Evolutionary conservation across 2,888 invertebrate genomes (phyloP), one percentile per base, ranked within the genome.

Genomic region (Drosophila helvetica): DNA sequence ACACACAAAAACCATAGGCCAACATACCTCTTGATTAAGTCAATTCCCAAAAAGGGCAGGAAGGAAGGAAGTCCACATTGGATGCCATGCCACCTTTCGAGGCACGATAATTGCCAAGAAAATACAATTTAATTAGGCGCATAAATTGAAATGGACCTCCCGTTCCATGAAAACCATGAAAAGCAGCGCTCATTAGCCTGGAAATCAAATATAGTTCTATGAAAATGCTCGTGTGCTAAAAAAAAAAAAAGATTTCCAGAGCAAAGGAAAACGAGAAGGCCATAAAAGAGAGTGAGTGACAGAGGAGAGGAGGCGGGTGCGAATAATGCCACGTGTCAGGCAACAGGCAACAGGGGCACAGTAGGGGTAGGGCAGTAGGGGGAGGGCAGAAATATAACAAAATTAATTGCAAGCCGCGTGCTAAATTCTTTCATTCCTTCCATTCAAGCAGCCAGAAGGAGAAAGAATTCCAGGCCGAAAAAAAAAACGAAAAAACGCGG

Each of bases 361-460:
- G 25, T 1, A 25, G 25, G 0, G 7, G 42, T 3, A 22, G 52
- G 30, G 10, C 25, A 10, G 2, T 7, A 30, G 30, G 30, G 27
- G 43, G 18, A 7, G 10, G 18, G 12, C 19, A 33, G 12, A 46
- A 47, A 65, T 27, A 27, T n/a, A 54, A 42, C 56, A 0, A 59
- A 71, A 72, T 73, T 81, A 76, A 82, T 87, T 82, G 87, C 86
- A 77, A 38, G 75, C 66, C 72, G 68, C 70, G 79, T 82, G 82
- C 70, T 87, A 79, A 82, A 87, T 82, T 82, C 82, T 80, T 86
- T 69, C 19, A 61, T 50, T 62, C 38, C 15, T 38, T 5, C 38
- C 33, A 33, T 33, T 75, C 30, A 18, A 53, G 19, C 27, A 18
- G 6, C 10, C 19, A 15, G n/a, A n/a, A 30, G 22, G 33, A 15